Base-by-base conservation (phyloP, 2,797 vertebrate species). In the Odontamblyopus lacepedii region DNA sequence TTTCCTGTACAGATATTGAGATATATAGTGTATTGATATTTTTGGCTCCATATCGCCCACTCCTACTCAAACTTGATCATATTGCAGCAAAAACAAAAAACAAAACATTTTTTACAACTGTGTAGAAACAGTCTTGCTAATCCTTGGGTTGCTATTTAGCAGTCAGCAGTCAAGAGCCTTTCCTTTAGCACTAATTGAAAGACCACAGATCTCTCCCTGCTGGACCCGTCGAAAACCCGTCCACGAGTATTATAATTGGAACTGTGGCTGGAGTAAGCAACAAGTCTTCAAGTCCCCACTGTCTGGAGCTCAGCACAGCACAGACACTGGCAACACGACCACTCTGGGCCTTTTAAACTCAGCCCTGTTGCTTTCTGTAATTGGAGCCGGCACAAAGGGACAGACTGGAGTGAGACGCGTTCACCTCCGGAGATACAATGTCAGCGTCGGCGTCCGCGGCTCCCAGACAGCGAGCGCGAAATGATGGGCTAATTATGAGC, bases 401-500 rank as follows among this genome's bases (percentile, higher is more conserved):
- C 9, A 53, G 41, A 55, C 5, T 60, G 68, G 23, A 16, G 73
- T 18, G 30, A 63, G 63, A 57, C 65, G 71, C 73, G 27, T 80
- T 75, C 73, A 69, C 59, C 63, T 80, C 67, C 18, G 2, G 67
- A 74, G 65, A 66, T 38, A 64, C 55, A 7, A 62, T 69, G 64
- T 73, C 63, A 83, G 72, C 57, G 61, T 23, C 55, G 68, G 18
- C 12, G 63, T 61, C 59, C 60, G 72, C 50, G 13, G 30, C 35
- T 50, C 68, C 64, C 60, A 68, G 32, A 50, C 1, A 63, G 62
- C 23, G 68, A 29, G 26, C 3, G 73, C 63, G 48, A 61, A 78
- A 78, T 66, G 69, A 75, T 75, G 67, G 8, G 70, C 69, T 80
- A 78, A 86, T 89, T 85, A 77, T 73, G 55, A 18, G 53, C 15